These are phyloP conservation scores for Scaptomyza tumidula DNA, from an alignment of 2,888 invertebrate species.

Conservation along the genomic window DNA sequence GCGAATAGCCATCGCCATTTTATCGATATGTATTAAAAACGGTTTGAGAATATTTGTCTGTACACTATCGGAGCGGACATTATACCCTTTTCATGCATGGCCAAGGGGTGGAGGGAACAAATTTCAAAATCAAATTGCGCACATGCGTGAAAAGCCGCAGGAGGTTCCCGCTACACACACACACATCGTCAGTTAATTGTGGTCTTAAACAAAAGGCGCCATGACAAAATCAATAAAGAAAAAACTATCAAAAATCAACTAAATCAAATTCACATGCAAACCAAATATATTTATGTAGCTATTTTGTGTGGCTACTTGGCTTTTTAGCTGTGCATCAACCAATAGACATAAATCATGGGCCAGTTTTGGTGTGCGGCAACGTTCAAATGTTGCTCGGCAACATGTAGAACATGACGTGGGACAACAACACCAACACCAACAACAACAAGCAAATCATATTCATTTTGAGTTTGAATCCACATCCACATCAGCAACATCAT, in stretches of 20 bases:
- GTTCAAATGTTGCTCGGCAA: slow-evolving; percentile 66
- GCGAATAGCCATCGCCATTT: not conserved
- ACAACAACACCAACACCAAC: slow-evolving; percentile 63
- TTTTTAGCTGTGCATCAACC: slow-evolving; percentile 44
- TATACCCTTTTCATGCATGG: not conserved
- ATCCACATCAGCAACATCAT: slow-evolving; percentile 67
- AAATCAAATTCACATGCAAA: slow-evolving; percentile 14
- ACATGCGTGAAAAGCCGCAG: slow-evolving; percentile 75
- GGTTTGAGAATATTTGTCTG: not conserved
- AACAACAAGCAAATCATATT: slow-evolving; percentile 44
- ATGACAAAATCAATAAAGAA: slow-evolving; percentile 66
- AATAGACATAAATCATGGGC: slow-evolving; percentile 75
- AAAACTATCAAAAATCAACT: slow-evolving; percentile 25
- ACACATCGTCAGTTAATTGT: slow-evolving; percentile 49
- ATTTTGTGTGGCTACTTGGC: slow-evolving; percentile 62
- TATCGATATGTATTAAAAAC: not conserved
- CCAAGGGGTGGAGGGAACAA: not conserved
- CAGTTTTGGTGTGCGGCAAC: slow-evolving; percentile 62
- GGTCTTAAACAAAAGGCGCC: slow-evolving; percentile 42
- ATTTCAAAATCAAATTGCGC: slow-evolving; percentile 58
- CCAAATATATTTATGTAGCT: slow-evolving; percentile 22
- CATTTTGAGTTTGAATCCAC: slow-evolving; percentile 34
- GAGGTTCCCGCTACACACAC: slow-evolving; percentile 61
- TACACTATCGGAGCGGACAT: not conserved
- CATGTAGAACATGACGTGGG: slow-evolving; percentile 74